Evolutionary conservation across 2,113 vertebrate genomes (phyloP), one percentile per base, ranked within the genome.

Genomic region (Astur gentilis): DNA sequence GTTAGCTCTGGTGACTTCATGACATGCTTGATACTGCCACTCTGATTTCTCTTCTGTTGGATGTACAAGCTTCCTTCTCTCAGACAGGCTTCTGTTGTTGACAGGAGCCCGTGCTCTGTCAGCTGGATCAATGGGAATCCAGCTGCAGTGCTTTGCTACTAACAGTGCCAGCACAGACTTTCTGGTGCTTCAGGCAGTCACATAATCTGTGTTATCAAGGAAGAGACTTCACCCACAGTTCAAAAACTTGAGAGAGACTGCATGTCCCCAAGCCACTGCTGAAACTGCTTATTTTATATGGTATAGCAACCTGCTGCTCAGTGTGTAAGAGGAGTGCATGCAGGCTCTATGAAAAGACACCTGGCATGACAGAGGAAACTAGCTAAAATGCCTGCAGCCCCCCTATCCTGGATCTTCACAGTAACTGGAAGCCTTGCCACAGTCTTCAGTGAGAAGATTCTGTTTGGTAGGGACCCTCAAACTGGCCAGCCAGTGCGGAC

Each of bases 1-100:
- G 84, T 97, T 90, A 97, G 82, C 32, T 93, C 94, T 94, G 76
- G 62, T 95, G 96, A 97, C 94, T 95, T 97, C 95, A 96, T 84
- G 73, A 83, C 85, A 86, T 81, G 95, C 83, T 93, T 93, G 91
- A 90, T 96, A 97, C 65, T 95, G 96, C 79, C 72, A 67, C 85
- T 97, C 86, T 95, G 86, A 55, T 60, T 52, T 77, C 79, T 97
- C 78, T 95, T 93, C 94, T 97, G 44, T 87, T 79, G 55, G 77
- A 49, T 77, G 79, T 58, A 97, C 73, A 96, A 34, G 62, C 32
- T 91, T 96, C 89, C 85, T 95, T 52, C 89, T 90, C 55, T 91
- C 81, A 97, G 42, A 96, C 88, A 97, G 70, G 67, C 70, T 93
- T 77, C 54, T 94, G 97, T 97, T 98, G 92, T 95, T 90, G 85